Percentiles rank a stretch among this genome's conserved stretches.
Conservation (phyloP, 2,797 vertebrate genomes). For the Falco columbarius region DNA sequence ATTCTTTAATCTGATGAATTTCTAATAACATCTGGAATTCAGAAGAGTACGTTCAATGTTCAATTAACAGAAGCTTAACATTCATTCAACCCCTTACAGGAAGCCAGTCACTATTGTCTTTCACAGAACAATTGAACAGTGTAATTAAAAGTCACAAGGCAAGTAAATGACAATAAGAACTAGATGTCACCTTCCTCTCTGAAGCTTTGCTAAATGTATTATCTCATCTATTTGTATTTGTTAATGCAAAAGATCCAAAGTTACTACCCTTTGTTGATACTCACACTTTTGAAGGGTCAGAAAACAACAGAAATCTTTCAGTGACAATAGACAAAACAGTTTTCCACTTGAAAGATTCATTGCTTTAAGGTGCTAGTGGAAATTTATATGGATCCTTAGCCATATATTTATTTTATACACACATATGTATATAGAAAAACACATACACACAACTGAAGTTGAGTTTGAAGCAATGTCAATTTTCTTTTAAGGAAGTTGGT, state of each 20-base stretch:
- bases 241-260: neutral
- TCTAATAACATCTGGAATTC: neutral
- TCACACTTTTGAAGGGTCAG: neutral
- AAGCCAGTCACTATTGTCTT: neutral
- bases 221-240: neutral
- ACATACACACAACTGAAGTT: neutral
- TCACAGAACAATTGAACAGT: neutral
- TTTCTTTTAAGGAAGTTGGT: neutral
- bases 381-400: neutral
- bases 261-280: neutral
- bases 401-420: neutral
- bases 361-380: neutral
- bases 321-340: neutral
- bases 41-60: neutral
- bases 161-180: neutral
- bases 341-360: neutral
- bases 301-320: neutral
- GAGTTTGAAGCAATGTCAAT: neutral
- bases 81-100: neutral
- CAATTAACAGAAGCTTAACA: slow-evolving; percentile 38
- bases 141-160: slow-evolving; percentile 19
- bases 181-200: neutral
- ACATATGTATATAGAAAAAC: fast-evolving
- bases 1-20: neutral
- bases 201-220: neutral